Evolutionary conservation across 1,140 invertebrate genomes (phyloP).

Genomic region (Cherax quadricarinatus): DNA sequence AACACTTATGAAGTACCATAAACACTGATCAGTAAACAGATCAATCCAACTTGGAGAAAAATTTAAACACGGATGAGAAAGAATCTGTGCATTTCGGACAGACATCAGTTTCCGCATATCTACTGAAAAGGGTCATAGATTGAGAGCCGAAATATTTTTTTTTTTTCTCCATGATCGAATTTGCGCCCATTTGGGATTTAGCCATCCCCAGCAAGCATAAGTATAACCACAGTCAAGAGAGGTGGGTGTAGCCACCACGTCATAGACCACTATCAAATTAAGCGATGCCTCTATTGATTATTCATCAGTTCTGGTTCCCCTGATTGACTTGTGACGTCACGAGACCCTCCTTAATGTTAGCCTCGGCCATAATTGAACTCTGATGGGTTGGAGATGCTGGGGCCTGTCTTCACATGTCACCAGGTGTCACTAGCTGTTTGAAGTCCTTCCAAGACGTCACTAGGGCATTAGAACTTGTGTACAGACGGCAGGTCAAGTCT

Average conservation of each 20-base stretch:
- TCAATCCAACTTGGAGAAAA: too few species aligned
- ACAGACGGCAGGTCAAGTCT: neutral
- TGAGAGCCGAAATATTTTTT: too few species aligned
- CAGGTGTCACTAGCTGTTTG: constrained; percentile 15
- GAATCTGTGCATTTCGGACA: too few species aligned
- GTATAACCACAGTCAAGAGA: neutral
- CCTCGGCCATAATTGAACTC: constrained; percentile 31
- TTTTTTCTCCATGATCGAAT: too few species aligned
- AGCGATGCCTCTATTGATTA: constrained; percentile 29
- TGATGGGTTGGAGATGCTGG: constrained; percentile 15
- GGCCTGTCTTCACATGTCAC: neutral
- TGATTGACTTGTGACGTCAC: constrained; percentile 40
- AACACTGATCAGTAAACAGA: too few species aligned
- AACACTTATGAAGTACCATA: too few species aligned
- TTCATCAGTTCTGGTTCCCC: constrained; percentile 21
- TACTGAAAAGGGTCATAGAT: too few species aligned
- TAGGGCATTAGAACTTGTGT: neutral
- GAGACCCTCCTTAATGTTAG: constrained; percentile 34
- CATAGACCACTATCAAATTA: neutral
- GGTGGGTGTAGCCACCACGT: neutral
- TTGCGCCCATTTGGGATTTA: too few species aligned
- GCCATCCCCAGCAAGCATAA: too few species aligned
- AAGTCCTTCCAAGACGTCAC: neutral
- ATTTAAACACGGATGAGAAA: too few species aligned
- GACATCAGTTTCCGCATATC: too few species aligned